Evolutionary conservation across 2,888 invertebrate species (phyloP).

Genomic region (Mythimna lalbum): DNA sequence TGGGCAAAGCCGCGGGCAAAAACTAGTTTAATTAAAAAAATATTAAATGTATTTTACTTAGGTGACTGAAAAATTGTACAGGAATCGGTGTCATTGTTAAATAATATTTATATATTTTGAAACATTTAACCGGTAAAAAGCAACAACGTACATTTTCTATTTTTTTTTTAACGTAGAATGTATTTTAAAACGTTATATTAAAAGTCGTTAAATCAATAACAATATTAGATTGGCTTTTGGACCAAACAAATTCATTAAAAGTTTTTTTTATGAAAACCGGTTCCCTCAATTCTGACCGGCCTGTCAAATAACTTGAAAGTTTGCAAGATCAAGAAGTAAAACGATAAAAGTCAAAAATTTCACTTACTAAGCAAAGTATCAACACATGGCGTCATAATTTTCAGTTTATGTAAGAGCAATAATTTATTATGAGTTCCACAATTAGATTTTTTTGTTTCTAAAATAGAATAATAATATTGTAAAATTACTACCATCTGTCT

Average conservation of each 20-base stretch:
- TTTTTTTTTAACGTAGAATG: too few species aligned
- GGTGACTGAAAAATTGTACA: too few species aligned
- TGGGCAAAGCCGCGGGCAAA: too few species aligned
- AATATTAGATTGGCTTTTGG: neutral
- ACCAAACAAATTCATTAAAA: conserved; percentile 18
- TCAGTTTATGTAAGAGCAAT: conserved; percentile 41
- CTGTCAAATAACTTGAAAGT: conserved; percentile 14
- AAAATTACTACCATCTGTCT: too few species aligned
- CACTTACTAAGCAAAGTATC: conserved; percentile 39
- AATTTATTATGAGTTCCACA: conserved; percentile 20
- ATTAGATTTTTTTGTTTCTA: conserved; percentile 23
- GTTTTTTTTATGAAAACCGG: conserved; percentile 10
- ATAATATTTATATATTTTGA: too few species aligned
- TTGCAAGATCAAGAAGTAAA: conserved; percentile 10
- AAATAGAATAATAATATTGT: too few species aligned
- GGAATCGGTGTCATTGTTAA: too few species aligned
- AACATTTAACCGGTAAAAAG: too few species aligned
- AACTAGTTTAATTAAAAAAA: too few species aligned
- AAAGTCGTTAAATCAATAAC: neutral
- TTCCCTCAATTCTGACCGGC: neutral
- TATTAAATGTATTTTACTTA: too few species aligned
- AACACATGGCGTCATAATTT: conserved; percentile 34
- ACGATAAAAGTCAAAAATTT: conserved; percentile 43
- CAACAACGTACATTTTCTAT: too few species aligned
- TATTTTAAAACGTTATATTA: neutral